Evolutionary conservation across 2,113 vertebrate genomes (phyloP), one percentile per base, ranked within the genome.

Genomic region (Spea bombifrons): DNA sequence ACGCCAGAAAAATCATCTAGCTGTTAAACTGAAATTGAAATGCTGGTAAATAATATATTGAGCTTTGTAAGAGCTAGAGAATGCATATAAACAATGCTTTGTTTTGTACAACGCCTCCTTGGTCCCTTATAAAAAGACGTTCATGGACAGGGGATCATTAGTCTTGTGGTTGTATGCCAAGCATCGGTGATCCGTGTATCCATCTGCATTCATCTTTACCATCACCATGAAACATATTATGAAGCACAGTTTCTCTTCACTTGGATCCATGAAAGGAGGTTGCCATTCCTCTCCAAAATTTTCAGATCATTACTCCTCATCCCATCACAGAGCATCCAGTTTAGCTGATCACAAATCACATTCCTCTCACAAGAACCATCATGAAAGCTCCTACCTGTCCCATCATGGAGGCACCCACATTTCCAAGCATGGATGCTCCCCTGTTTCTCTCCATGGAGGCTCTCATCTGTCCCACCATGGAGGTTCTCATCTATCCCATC

Each of bases 401-500:
- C 9, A n/a, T n/a, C 57, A 64, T 65, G 73, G 73, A n/a, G 13
- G 47, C 4, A 52, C 61, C 6, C 47, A 75, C 44, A 44, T 9
- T 5, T 49, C 57, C 63, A 59, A 66, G 7, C 75, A 76, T 17
- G 67, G 67, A 69, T 8, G 67, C 13, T 69, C 46, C 10, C 66
- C 45, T 7, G 9, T 46, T 8, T 7, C 66, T 13, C 43, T 46
- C 16, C 48, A 69, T 69, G 46, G 67, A 69, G 47, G 46, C 4
- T 74, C 88, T 81, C 10, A 45, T 49, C 6, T 49, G 8, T 49
- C 46, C 16, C 48, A 8, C 7, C 67, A 69, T 64, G 13, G 72
- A 5, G n/a, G 72, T 3, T 63, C 72, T 5, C 44, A 82, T 0
- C 0, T 63, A 13, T 82, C 75, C 0, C 81, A 84, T 0, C 78